Evolutionary conservation across 2,888 invertebrate species (phyloP).

Genomic region (Amitus sp.): DNA sequence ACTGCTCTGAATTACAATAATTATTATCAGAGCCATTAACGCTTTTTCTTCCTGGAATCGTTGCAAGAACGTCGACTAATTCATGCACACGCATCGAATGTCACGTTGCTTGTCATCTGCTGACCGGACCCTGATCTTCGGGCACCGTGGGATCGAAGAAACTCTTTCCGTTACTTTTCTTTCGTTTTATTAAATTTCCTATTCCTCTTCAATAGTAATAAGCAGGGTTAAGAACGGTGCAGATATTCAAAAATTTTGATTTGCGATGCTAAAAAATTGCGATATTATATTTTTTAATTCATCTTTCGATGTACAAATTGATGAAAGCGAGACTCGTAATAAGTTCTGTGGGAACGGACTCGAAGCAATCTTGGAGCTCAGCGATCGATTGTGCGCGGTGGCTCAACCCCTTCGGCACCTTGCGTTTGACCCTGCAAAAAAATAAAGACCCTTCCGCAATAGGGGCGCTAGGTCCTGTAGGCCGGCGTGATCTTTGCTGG

Average conservation of each 20-base stretch:
- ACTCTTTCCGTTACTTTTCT: too few relatives aligned
- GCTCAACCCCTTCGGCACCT: slow-evolving; percentile 52
- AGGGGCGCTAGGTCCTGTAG: slow-evolving; percentile 28
- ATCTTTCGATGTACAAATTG: slow-evolving; percentile 10
- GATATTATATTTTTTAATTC: too few relatives aligned
- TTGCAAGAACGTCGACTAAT: slow-evolving; percentile 45
- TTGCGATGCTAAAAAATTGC: too few relatives aligned
- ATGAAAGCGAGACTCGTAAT: not conserved
- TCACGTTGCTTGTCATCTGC: slow-evolving; percentile 54
- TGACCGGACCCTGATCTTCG: slow-evolving; percentile 55
- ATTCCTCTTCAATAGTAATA: too few relatives aligned
- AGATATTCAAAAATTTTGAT: too few relatives aligned
- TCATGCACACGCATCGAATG: slow-evolving; percentile 42
- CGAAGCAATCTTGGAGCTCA: not conserved
- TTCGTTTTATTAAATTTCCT: too few relatives aligned
- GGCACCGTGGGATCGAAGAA: slow-evolving; percentile 58
- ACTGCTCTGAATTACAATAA: too few relatives aligned
- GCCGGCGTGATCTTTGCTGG: slow-evolving; percentile 51
- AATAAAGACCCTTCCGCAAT: slow-evolving; percentile 28
- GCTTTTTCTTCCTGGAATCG: slow-evolving; percentile 44
- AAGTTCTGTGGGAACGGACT: slow-evolving; percentile 4
- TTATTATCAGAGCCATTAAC: too few relatives aligned
- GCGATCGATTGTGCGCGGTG: slow-evolving; percentile 19
- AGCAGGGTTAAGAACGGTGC: too few relatives aligned
- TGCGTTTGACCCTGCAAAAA: slow-evolving; percentile 37